Conservation (phyloP, 2,113 vertebrate genomes). For the Otus sunia region DNA sequence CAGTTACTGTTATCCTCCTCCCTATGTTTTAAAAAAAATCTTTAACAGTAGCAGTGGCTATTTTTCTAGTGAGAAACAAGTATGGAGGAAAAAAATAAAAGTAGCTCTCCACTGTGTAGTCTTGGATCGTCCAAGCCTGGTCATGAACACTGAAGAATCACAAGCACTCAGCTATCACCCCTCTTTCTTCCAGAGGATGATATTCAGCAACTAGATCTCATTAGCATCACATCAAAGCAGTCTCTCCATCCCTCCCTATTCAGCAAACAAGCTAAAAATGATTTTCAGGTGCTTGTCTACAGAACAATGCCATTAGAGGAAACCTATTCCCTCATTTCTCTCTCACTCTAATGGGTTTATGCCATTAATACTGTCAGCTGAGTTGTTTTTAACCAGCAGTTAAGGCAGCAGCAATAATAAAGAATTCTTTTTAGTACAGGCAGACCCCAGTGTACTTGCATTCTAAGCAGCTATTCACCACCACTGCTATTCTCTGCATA, state of each 20-base stretch:
- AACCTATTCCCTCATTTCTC: conserved; percentile 12
- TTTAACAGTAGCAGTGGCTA: not conserved
- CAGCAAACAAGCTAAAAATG: not conserved
- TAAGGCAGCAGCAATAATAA: conserved; percentile 4
- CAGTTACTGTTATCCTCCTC: not conserved
- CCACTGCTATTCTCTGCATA: not conserved
- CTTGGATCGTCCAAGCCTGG: not conserved
- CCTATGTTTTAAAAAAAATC: not conserved
- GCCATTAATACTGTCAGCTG: conserved; percentile 10
- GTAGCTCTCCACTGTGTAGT: not conserved
- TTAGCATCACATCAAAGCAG: not conserved
- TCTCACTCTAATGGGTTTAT: conserved; percentile 3
- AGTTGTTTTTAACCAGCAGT: conserved; percentile 26
- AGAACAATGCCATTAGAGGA: not conserved
- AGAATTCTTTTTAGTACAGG: not conserved
- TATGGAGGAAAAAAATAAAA: not conserved
- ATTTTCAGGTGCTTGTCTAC: conserved; percentile 11
- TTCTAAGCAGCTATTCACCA: not conserved
- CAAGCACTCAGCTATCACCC: not conserved
- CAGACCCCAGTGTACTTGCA: not conserved
- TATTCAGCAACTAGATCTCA: not conserved
- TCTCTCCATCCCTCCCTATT: not conserved
- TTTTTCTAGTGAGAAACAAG: not conserved
- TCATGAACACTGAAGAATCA: not conserved
- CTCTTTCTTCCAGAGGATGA: not conserved